Conservation (phyloP, 2,797 vertebrate genomes). For the Masticophis lateralis region DNA sequence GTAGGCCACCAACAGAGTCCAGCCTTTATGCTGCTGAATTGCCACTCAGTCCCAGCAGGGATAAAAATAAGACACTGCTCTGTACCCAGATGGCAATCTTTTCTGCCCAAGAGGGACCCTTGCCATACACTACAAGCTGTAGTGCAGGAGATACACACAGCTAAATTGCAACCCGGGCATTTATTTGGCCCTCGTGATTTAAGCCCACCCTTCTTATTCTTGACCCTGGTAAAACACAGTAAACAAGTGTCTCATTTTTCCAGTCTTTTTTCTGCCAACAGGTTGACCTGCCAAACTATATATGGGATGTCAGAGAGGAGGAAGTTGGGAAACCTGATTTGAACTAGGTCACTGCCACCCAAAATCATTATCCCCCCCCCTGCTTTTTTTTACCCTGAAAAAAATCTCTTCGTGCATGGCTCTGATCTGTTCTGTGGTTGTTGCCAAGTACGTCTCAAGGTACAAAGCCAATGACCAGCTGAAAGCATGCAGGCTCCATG, state of each 20-base stretch:
- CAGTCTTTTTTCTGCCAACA: not conserved
- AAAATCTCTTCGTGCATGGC: not conserved
- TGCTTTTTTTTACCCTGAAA: not conserved
- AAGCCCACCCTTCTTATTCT: not conserved
- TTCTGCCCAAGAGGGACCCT: not conserved
- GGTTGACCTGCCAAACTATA: conserved; percentile 3
- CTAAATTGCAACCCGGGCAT: not conserved
- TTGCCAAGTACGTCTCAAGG: not conserved
- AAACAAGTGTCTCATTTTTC: not conserved
- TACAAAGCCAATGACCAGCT: not conserved
- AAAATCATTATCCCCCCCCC: not conserved
- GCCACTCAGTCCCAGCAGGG: not conserved
- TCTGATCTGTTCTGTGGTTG: not conserved
- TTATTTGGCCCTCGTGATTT: not conserved
- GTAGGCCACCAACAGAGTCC: not conserved
- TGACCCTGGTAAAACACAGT: not conserved
- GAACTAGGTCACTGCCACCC: not conserved
- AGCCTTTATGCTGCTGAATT: not conserved
- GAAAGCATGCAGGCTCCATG: not conserved
- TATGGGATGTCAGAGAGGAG: not conserved
- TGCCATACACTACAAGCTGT: no score
- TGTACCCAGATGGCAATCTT: not conserved
- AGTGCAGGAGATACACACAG: not conserved
- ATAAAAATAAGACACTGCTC: not conserved
- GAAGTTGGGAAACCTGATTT: not conserved